Evolutionary conservation across 2,113 vertebrate species (phyloP), one percentile per base, ranked within the genome.

Genomic region (Antechinus flavipes): DNA sequence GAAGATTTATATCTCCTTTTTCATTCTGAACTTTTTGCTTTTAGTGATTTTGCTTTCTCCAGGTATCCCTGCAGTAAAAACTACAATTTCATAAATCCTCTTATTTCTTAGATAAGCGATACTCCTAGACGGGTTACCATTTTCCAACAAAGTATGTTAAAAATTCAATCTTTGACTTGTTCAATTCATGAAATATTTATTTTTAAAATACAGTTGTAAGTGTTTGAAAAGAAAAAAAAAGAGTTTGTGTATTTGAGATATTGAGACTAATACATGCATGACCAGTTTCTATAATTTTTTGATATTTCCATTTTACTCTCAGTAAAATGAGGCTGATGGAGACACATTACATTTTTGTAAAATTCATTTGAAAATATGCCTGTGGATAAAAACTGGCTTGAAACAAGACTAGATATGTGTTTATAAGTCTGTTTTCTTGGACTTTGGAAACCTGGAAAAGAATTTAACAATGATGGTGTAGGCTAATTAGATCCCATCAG

Each of bases 351-450:
- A 94, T 97, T 90, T 68, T 94, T 96, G 97, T 97, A 94, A 97
- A 97, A 96, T 95, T 95, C 68, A 92, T 95, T 98, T 98, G 94
- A 97, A 92, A 92, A 97, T 93, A 96, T 92, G 93, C 93, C 93
- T 95, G 50, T 7, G 91, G 93, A 92, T 96, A 93, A 97, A 97
- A 97, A 95, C 95, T 95, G 68, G 94, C 96, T 96, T 94, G 96
- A 95, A 96, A 97, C 97, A 98, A 98, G 97, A 98, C 97, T 95
- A 96, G 98, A 95, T 97, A 97, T 0, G 95, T 95, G 96, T 97
- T 96, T 93, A 93, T 49, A 96, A 94, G 92, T 93, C 95, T 96
- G 90, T 93, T 91, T 93, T 84, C 68, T 94, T 91, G 46, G 89
- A 27, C 25, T 96, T 96, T 95, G 97, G 97, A 97, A 97, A 96